Evolutionary conservation across 2,113 vertebrate genomes (phyloP).

Genomic region (Oceanodroma tethys): DNA sequence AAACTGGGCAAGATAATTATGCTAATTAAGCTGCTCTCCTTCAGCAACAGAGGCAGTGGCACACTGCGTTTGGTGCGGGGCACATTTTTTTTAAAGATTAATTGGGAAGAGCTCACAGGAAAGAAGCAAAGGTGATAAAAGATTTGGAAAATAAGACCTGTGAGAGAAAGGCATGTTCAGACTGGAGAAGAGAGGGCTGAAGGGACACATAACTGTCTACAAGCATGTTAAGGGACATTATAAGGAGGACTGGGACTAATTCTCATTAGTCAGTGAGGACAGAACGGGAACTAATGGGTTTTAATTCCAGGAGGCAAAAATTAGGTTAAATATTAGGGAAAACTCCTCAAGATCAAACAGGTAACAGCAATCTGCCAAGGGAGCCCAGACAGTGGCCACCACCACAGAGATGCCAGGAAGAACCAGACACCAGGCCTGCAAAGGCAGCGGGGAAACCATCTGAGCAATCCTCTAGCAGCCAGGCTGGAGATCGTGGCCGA

Average conservation of each 20-base stretch:
- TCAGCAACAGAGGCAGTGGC: background rate
- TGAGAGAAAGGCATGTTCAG: background rate
- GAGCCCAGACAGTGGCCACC: background rate
- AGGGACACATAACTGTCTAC: background rate
- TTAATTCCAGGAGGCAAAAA: constrained; percentile 30
- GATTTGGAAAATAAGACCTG: constrained; percentile 17
- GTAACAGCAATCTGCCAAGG: background rate
- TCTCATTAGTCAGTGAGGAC: constrained; percentile 46
- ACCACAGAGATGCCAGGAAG: background rate
- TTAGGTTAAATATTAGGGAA: constrained; percentile 2
- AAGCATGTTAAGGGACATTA: background rate
- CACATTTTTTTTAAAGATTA: background rate
- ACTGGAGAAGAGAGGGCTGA: background rate
- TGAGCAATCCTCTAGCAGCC: background rate
- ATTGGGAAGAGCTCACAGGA: background rate
- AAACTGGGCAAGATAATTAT: background rate
- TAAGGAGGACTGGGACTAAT: background rate
- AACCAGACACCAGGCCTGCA: background rate
- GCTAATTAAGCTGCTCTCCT: background rate
- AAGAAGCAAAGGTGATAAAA: background rate
- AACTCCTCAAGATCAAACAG: background rate
- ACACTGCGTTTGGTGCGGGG: background rate
- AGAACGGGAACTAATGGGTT: constrained; percentile 35
- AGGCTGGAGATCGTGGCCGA: background rate
- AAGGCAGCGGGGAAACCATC: background rate